These are phyloP conservation scores for Henicopernis longicauda DNA, from an alignment of 2,113 vertebrate species.

Conservation along the genomic window DNA sequence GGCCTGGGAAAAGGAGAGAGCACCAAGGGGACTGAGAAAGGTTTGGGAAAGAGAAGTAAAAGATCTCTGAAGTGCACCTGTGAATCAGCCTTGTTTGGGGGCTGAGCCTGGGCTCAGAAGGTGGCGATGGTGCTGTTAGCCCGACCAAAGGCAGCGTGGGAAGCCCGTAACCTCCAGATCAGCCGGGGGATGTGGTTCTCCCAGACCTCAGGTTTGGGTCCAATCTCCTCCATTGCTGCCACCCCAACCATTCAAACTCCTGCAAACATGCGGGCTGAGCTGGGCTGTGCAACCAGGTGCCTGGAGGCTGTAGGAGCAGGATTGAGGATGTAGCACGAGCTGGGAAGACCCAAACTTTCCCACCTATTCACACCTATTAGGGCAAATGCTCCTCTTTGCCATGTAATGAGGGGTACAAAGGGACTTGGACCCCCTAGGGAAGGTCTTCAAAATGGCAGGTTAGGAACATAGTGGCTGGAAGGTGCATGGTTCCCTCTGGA, in stretches of 20 bases:
- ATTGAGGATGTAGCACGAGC: not conserved
- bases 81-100: not conserved
- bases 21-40: not conserved
- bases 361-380: not conserved
- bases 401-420: not conserved
- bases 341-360: not conserved
- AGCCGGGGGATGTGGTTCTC: not conserved
- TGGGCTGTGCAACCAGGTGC: not conserved
- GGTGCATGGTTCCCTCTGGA: not conserved
- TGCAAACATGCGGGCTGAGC: not conserved
- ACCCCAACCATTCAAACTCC: not conserved
- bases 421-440: rapidly evolving
- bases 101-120: not conserved
- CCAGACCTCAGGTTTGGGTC: not conserved
- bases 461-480: not conserved
- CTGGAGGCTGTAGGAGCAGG: not conserved
- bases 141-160: not conserved
- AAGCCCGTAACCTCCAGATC: not conserved
- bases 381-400: not conserved
- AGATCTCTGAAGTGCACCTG: not conserved
- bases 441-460: not conserved
- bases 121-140: not conserved
- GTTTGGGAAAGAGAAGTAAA: not conserved
- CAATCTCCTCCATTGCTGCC: not conserved
- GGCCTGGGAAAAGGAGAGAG: not conserved